Percentiles rank a stretch among this genome's conserved stretches.
These are phyloP conservation scores for Cheumatopsyche charites DNA, from an alignment of 1,140 invertebrate genomes.

Conservation along the genomic window DNA sequence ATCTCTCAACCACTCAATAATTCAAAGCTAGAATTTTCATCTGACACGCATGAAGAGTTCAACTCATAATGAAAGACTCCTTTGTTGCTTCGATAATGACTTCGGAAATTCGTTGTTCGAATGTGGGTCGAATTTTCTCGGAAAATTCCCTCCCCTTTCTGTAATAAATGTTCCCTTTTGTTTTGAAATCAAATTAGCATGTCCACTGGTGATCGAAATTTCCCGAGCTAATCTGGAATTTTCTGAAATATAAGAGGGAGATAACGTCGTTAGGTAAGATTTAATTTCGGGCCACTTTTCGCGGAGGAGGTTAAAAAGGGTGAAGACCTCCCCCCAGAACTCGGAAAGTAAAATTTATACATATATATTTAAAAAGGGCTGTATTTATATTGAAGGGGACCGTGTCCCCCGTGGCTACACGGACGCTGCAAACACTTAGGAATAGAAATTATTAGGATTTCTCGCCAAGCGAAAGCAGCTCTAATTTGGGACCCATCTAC, in stretches of 20 bases:
- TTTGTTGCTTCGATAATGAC: background rate
- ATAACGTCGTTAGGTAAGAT: constrained; percentile 45
- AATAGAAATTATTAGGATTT: constrained; percentile 35
- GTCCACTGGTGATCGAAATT: constrained; percentile 35
- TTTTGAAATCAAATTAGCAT: constrained; percentile 34
- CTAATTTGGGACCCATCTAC: constrained; percentile 25
- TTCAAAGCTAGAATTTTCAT: background rate
- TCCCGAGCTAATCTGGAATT: constrained; percentile 33
- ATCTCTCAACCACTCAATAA: background rate
- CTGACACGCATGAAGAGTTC: background rate
- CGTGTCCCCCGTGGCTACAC: background rate
- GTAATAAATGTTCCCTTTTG: constrained; percentile 32
- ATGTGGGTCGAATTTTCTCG: constrained; percentile 1
- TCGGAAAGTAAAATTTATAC: background rate
- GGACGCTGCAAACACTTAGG: constrained; percentile 17
- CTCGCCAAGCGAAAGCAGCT: background rate
- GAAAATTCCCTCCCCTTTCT: background rate
- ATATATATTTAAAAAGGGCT: constrained; percentile 32
- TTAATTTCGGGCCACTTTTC: constrained; percentile 46
- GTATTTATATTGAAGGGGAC: constrained; percentile 32
- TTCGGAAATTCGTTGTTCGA: background rate
- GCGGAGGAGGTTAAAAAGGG: constrained; percentile 44
- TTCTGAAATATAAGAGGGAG: constrained; percentile 46
- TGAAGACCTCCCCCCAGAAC: constrained; percentile 28
- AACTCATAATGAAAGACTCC: background rate